A percentile compares a stretch with the other conserved stretches of the same genome.
phyloP scores from a whole-genome alignment of 2,113 vertebrate species.

The Fulica atra region DNA sequence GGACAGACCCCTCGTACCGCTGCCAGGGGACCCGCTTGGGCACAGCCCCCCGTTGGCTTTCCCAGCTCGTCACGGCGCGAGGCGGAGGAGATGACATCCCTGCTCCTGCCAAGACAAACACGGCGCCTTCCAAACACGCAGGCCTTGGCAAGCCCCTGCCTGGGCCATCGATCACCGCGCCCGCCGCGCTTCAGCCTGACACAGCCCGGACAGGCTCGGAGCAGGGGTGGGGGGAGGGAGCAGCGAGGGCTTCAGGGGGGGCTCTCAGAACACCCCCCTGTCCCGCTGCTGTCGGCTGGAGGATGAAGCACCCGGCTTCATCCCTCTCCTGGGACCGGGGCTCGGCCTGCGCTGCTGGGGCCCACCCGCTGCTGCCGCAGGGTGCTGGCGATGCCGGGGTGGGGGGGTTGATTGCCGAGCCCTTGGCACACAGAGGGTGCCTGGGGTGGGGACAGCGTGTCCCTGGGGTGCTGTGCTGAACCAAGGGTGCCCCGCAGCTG shows the following conservation, averaged over 20 bases:
- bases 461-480: not conserved
- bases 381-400: too few relatives aligned
- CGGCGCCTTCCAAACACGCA: constrained; percentile 35
- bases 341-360: not conserved
- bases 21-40: not conserved
- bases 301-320: not conserved
- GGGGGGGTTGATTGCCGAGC: rapidly evolving
- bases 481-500: constrained; percentile 1
- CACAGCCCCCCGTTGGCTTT: not conserved
- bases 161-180: constrained; percentile 39
- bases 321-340: too few relatives aligned
- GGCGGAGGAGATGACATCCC: constrained; percentile 56
- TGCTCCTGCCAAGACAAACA: constrained; percentile 62
- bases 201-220: not conserved
- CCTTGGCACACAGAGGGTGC: rapidly evolving
- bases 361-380: rapidly evolving
- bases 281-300: not conserved
- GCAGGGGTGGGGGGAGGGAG: not conserved
- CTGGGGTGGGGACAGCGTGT: not conserved
- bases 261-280: rapidly evolving
- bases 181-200: not conserved
- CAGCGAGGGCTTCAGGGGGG: rapidly evolving
- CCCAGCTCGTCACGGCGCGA: not conserved
- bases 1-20: not conserved
- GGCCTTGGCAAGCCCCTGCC: constrained; percentile 38